These are phyloP conservation scores for Psittacus erithacus DNA, from an alignment of 2,113 vertebrate genomes.

Conservation along the genomic window DNA sequence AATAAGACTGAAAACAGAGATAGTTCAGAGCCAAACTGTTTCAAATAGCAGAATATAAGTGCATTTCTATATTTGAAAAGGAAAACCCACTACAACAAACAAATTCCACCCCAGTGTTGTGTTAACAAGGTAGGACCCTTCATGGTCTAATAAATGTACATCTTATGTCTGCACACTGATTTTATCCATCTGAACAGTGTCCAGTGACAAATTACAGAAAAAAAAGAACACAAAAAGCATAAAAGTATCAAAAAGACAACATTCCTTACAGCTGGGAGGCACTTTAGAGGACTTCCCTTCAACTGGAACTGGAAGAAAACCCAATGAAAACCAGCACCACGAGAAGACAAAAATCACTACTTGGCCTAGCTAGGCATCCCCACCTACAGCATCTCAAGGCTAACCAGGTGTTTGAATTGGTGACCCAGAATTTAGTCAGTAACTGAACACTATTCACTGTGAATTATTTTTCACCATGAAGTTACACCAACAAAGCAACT, in stretches of 20 bases:
- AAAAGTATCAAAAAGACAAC: neutral
- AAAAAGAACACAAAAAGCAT: neutral
- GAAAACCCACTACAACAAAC: neutral
- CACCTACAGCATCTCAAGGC: neutral
- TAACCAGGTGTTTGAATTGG: neutral
- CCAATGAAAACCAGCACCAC: neutral
- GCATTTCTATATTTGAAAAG: neutral
- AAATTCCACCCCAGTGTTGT: neutral
- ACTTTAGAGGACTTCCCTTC: neutral
- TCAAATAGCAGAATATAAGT: neutral
- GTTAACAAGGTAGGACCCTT: neutral
- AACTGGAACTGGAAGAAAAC: neutral
- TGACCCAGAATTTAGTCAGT: neutral
- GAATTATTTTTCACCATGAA: neutral
- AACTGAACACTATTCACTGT: neutral
- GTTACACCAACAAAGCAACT: constrained; percentile 45
- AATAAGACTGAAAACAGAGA: neutral
- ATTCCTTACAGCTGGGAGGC: neutral
- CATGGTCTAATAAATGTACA: neutral
- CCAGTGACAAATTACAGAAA: neutral
- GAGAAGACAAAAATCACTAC: neutral
- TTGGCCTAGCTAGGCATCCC: neutral
- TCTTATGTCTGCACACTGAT: neutral
- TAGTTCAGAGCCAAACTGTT: neutral
- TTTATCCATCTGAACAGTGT: neutral